Percentiles rank a stretch among this genome's conserved stretches.
Conservation (phyloP, 2,797 vertebrate genomes). For the Tapirus indicus region DNA sequence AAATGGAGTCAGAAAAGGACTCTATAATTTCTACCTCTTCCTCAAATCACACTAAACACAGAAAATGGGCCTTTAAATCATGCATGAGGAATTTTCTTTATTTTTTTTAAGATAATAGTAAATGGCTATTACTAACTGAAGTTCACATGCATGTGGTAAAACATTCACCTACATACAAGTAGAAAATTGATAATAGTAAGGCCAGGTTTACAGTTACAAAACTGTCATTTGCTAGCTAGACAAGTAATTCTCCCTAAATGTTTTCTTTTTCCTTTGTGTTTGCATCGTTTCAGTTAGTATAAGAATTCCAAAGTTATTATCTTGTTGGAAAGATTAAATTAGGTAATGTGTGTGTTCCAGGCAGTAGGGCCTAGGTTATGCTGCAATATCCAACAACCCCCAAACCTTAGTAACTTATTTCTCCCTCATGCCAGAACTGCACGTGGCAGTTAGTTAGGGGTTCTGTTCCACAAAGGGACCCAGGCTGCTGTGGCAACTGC, state of each 20-base stretch:
- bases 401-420: background rate
- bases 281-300: background rate
- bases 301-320: background rate
- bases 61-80: background rate
- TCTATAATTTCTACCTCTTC: background rate
- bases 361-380: too few relatives aligned
- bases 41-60: background rate
- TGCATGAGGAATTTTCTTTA: too few relatives aligned
- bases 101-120: background rate
- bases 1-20: background rate
- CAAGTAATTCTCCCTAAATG: background rate
- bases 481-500: too few relatives aligned
- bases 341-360: too few relatives aligned
- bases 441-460: fast-evolving
- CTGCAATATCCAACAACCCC: fast-evolving
- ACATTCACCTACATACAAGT: background rate
- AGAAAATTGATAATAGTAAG: background rate
- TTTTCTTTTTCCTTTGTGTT: background rate
- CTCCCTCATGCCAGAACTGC: background rate
- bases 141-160: background rate
- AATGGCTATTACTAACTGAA: background rate
- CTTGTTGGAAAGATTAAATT: background rate
- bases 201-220: background rate
- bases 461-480: background rate
- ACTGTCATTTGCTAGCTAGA: background rate